phyloP scores from a whole-genome alignment of 64 coral and sea anemone genomes.

The Stylophora pistillata region DNA sequence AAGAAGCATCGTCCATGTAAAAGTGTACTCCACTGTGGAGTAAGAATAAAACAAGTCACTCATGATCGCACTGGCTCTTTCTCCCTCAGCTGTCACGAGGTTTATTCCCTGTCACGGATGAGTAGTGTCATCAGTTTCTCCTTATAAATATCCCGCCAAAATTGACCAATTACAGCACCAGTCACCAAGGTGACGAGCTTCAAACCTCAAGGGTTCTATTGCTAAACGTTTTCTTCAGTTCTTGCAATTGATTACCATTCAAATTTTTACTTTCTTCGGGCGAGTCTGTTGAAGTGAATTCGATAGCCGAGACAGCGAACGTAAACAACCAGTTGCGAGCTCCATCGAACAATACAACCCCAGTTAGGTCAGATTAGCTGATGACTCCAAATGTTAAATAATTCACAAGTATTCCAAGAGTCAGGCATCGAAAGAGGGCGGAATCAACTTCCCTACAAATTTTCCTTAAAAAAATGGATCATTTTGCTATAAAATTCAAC shows the following conservation, averaged over 20 bases:
- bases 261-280: too few relatives aligned
- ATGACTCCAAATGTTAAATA: constrained; percentile 12
- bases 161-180: neutral
- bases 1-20: too few relatives aligned
- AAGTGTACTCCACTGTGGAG: too few relatives aligned
- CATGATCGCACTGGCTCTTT: neutral
- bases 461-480: constrained; percentile 1
- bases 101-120: too few relatives aligned
- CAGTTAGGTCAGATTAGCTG: constrained; percentile 40
- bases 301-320: neutral
- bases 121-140: constrained; percentile 16
- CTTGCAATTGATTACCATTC: too few relatives aligned
- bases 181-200: neutral
- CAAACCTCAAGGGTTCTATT: neutral
- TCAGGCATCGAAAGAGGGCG: neutral
- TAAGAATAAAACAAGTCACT: neutral
- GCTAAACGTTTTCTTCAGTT: too few relatives aligned
- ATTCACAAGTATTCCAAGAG: constrained; percentile 1
- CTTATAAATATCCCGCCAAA: neutral
- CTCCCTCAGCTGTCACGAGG: too few relatives aligned
- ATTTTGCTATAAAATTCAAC: neutral
- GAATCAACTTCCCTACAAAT: neutral
- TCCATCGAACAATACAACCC: constrained; percentile 26
- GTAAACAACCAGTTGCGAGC: constrained; percentile 43
- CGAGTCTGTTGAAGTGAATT: neutral